phyloP scores from a whole-genome alignment of 2,797 vertebrate genomes.

The Pelodytes ibericus region DNA sequence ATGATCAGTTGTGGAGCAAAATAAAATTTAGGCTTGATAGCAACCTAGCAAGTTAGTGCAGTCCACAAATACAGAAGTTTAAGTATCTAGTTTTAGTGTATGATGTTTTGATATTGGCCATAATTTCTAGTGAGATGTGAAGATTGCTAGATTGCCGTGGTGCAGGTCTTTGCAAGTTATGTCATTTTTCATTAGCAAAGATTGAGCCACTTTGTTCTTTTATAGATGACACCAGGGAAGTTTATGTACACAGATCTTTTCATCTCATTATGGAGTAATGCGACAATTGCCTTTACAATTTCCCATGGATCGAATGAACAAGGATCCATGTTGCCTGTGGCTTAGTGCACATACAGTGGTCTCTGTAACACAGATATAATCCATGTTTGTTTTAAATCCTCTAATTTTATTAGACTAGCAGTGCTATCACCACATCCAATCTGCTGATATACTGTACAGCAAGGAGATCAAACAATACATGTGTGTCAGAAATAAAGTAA shows the following conservation, averaged over 20 bases:
- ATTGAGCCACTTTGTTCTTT: conserved; percentile 20
- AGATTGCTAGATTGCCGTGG: conserved; percentile 4
- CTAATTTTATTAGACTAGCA: too few species aligned
- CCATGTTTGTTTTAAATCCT: too few species aligned
- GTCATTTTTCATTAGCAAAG: conserved; percentile 13
- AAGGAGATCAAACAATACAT: too few species aligned
- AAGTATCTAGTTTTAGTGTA: too few species aligned
- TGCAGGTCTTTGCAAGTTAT: conserved; percentile 6
- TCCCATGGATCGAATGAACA: background rate
- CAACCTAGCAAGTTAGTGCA: too few species aligned
- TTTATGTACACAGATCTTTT: conserved; percentile 15
- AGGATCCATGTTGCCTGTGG: background rate
- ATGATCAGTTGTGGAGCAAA: too few species aligned
- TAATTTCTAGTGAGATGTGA: background rate
- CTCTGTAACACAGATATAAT: background rate
- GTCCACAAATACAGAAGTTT: too few species aligned
- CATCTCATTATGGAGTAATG: conserved; percentile 19
- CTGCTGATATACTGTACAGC: too few species aligned
- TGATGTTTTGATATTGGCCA: background rate
- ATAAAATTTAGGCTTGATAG: too few species aligned
- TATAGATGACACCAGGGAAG: conserved; percentile 19
- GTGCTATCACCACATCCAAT: too few species aligned
- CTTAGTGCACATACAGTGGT: background rate
- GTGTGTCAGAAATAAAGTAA: too few species aligned
- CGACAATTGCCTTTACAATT: background rate